Percentiles rank a stretch among this genome's conserved stretches.
These are phyloP conservation scores for Oscheius onirici DNA, from an alignment of 2,888 invertebrate genomes.

Conservation along the genomic window DNA sequence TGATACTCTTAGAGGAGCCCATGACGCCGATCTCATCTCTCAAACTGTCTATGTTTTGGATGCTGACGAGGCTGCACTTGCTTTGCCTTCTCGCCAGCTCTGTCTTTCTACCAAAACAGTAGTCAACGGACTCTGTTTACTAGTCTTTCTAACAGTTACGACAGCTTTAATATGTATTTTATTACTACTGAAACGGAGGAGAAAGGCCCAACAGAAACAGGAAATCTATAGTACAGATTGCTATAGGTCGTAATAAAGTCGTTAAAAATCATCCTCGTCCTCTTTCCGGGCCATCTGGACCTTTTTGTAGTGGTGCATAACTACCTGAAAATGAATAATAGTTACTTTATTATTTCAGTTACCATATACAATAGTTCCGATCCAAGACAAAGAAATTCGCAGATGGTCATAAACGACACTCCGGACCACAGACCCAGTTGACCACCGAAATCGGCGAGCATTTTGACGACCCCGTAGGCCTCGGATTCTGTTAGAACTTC, in stretches of 20 bases:
- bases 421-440: constrained; percentile 68
- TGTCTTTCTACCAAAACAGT: constrained; percentile 7
- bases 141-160: constrained; percentile 8
- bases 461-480: constrained; percentile 69
- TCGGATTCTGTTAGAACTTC: constrained; percentile 49
- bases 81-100: not conserved
- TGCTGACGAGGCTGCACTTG: not conserved
- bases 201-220: not conserved
- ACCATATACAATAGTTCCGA: constrained; percentile 62
- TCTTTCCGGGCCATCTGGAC: not conserved
- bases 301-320: constrained; percentile 13
- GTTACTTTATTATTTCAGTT: not conserved
- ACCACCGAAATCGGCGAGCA: constrained; percentile 70
- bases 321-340: not conserved
- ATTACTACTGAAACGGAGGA: not conserved
- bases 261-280: constrained; percentile 6
- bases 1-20: constrained; percentile 36
- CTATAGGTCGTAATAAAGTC: constrained; percentile 8
- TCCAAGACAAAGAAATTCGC: constrained; percentile 64
- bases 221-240: constrained; percentile 2
- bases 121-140: constrained; percentile 4
- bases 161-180: not conserved
- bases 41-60: constrained; percentile 70
- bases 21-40: constrained; percentile 65
- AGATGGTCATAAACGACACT: constrained; percentile 66